Evolutionary conservation across 2,888 invertebrate genomes (phyloP).

Genomic region (Antitype chi): DNA sequence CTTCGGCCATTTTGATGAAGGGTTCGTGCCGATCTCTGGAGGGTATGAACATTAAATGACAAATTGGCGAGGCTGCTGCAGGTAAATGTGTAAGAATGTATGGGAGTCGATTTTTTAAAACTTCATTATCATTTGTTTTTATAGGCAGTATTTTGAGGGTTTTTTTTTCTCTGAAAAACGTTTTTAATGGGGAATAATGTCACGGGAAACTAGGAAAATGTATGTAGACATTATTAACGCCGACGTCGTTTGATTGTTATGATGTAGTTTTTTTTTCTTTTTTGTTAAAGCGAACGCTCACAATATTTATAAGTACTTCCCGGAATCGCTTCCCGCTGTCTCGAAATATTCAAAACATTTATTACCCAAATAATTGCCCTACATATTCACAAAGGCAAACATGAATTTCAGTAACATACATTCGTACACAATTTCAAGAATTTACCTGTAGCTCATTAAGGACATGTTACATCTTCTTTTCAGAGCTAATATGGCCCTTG

Average conservation of each 20-base stretch:
- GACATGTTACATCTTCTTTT: conserved; percentile 20
- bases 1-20: conserved; percentile 78
- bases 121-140: background rate
- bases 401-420: conserved; percentile 8
- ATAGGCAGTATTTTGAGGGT: background rate
- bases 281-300: background rate
- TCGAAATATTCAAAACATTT: background rate
- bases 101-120: background rate
- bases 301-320: background rate
- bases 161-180: accelerated
- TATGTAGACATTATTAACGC: background rate
- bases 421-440: background rate
- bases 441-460: conserved; percentile 27
- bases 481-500: conserved; percentile 18
- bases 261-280: background rate
- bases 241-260: background rate
- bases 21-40: conserved; percentile 79
- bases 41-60: conserved; percentile 76
- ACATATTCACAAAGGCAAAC: background rate
- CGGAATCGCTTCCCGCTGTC: background rate
- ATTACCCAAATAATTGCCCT: conserved; percentile 2
- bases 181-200: too few species aligned
- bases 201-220: background rate
- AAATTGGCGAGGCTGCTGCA: conserved; percentile 7
- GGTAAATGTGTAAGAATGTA: conserved; percentile 27